Base-by-base conservation (phyloP, 2,888 invertebrate genomes). In the Epistrophella euchroma region DNA sequence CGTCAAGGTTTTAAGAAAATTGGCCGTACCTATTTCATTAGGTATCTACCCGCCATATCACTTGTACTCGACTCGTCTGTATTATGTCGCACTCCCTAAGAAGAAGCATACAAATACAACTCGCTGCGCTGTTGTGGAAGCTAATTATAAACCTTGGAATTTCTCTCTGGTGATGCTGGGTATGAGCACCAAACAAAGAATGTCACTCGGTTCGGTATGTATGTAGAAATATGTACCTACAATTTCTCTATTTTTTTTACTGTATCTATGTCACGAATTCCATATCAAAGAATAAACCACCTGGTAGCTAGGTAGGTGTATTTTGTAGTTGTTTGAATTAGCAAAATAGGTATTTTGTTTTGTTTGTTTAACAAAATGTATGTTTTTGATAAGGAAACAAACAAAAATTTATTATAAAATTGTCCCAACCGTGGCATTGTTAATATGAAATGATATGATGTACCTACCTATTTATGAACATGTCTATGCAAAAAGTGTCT, bases 101-200 rank as follows among this genome's bases (percentile, higher is more conserved):
- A 25, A 37, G 35, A 37, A 19, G 15, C 22, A 35, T 68, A 37
- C 19, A 19, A 32, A 35, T 11, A 58, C 52, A 58, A 58, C 19
- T 4, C 37, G 22, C 35, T 19, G 47, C 22, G 35, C 19, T 35
- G 35, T 60, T 11, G 22, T 62, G 7, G 71, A 19, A 58, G 35
- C 58, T 72, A 72, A 72, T 47, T 43, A 55, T 72, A 72, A 58
- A 72, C 72, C 56, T 71, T 72, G 72, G 72, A 72, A 72, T 72
- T 72, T 72, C 17, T 60, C 66, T 66, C 47, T 72, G 15, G 28
- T 32, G 56, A 72, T 45, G 72, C 72, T 68, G 68, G 50, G 68
- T 25, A 45, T 13, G 11, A 17, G 19, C 22, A 19, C 15, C 35
- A 5, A 32, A 45, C 64, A 64, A 45, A 47, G 68, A 68, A 68